A percentile compares a stretch with the other conserved stretches of the same genome.
These are phyloP conservation scores for Stigmatopora nigra DNA, from an alignment of 2,113 vertebrate genomes.

Conservation along the genomic window DNA sequence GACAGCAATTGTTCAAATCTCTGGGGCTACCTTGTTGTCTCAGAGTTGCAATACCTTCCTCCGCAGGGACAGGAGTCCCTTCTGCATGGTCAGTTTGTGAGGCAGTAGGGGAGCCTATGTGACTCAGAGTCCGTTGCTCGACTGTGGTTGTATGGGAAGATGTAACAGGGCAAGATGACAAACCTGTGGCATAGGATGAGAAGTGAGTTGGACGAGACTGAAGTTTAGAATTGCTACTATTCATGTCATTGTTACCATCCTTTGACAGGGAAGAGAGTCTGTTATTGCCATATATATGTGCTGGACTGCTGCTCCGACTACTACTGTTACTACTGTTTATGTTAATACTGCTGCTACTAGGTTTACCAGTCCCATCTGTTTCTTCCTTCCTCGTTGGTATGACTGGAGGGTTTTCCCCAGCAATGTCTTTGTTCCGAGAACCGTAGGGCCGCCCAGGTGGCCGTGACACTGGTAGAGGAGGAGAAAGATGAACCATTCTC, in stretches of 20 bases:
- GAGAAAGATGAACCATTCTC: conserved; percentile 66
- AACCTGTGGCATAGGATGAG: conserved; percentile 39
- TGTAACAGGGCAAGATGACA: conserved; percentile 42
- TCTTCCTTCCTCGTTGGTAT: conserved; percentile 61
- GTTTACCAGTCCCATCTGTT: conserved; percentile 49
- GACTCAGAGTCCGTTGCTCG: conserved; percentile 59
- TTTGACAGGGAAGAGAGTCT: conserved; percentile 51
- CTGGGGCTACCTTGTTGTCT: conserved; percentile 58
- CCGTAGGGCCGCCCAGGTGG: conserved; percentile 71
- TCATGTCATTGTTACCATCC: conserved; percentile 50
- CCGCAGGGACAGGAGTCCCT: conserved; percentile 54
- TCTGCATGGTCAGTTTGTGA: conserved; percentile 60
- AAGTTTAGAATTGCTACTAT: conserved; percentile 52
- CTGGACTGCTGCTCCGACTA: conserved; percentile 62
- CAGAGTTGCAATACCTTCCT: conserved; percentile 58
- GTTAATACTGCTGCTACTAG: conserved; percentile 35
- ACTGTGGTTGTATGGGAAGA: conserved; percentile 40
- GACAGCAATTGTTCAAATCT: conserved; percentile 63
- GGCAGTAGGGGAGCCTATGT: conserved; percentile 44
- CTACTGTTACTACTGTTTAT: conserved; percentile 45
- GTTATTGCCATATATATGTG: conserved; percentile 53
- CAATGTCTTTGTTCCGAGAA: conserved; percentile 67
- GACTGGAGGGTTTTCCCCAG: conserved; percentile 53
- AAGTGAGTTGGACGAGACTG: conserved; percentile 56
- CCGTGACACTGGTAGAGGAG: conserved; percentile 67